Conservation (phyloP, 2,888 invertebrate species). For the Nowickia ferox region DNA sequence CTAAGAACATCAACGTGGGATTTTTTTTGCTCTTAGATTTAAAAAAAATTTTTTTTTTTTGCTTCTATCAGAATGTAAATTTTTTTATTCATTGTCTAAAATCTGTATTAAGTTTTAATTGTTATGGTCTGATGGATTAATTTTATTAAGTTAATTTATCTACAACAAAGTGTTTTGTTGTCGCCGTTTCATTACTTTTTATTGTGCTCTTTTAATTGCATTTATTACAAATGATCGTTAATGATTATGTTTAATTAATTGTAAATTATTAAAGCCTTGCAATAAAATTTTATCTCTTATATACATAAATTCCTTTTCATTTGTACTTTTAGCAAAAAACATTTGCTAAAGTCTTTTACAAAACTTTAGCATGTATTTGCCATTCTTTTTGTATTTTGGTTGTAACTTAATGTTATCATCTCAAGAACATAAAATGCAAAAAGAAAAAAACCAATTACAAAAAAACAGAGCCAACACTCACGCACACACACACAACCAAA, state of each 20-base stretch:
- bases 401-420: slow-evolving; percentile 2
- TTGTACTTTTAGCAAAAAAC: neutral
- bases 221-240: slow-evolving; percentile 25
- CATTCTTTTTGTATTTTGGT: neutral
- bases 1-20: too few species aligned
- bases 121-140: neutral
- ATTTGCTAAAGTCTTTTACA: neutral
- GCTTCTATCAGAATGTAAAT: too few species aligned
- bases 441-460: slow-evolving; percentile 5
- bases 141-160: neutral
- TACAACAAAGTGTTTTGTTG: neutral
- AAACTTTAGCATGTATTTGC: neutral
- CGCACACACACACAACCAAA: neutral
- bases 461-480: too few species aligned
- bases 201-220: slow-evolving; percentile 4
- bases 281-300: neutral
- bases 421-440: slow-evolving; percentile 25
- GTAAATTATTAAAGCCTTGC: slow-evolving; percentile 5
- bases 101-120: too few species aligned
- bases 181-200: neutral
- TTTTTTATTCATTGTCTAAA: neutral
- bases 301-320: too few species aligned
- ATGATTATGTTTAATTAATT: slow-evolving; percentile 31
- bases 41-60: too few species aligned
- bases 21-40: too few species aligned